Base-by-base conservation (phyloP, 2,888 invertebrate genomes). In the Vanessa cardui region DNA sequence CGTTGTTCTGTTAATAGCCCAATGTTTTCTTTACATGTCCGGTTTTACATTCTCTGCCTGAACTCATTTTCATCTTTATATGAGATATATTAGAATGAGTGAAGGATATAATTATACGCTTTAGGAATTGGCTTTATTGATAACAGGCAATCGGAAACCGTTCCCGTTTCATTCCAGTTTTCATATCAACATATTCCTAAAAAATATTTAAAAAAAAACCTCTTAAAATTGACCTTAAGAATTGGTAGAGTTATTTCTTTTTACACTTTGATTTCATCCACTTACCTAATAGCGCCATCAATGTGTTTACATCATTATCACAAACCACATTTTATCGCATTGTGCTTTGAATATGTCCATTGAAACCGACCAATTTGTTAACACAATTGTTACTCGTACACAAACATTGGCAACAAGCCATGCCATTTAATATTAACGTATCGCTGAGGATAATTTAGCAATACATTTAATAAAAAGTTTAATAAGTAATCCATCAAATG, bases 311-410 rank as follows among this genome's bases (percentile, higher is more conserved):
- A 56, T 49, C 68, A 64, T 47, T 49, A 68, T 68, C 64, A 59
- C 39, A 20, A 44, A 64, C 64, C 64, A 56, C 68, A 68, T 64
- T 60, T 60, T 64, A 64, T 56, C 58, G 64, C 63, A 68, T 63
- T 64, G 68, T 47, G 60, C 60, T 68, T 68, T 60, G 59, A 64
- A 60, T 68, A 64, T 60, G 64, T 68, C 56, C 54, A 64, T 45
- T 65, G 60, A 60, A 65, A 65, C 65, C 65, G 33, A 61, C 60
- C 52, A 60, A 65, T 65, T 60, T 65, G 60, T 65, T 65, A 54
- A 65, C 65, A 65, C 60, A 31, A 54, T 61, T 65, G 65, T 65
- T 65, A 65, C 60, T 54, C 33, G 54, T 52, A 65, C 60, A 54
- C 44, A 20, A 64, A 64, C 56, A 65, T 60, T 65, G 65, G 65